These are phyloP conservation scores for Sceloporus undulatus DNA, from an alignment of 2,113 vertebrate species.

Conservation along the genomic window DNA sequence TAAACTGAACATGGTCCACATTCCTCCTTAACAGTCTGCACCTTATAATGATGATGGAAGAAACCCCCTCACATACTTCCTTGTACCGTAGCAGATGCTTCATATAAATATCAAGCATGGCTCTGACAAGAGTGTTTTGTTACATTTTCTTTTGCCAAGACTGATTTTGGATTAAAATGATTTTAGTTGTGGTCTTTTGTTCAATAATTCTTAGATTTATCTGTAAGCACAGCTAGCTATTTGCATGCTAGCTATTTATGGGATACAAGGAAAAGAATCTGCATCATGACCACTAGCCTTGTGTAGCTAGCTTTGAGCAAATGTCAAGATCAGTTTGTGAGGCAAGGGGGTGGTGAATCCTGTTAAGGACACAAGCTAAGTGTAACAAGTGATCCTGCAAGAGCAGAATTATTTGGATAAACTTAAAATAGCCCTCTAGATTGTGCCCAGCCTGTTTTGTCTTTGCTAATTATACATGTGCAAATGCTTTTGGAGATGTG, in stretches of 20 bases:
- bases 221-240: no score
- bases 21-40: not conserved
- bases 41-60: not conserved
- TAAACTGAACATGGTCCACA: not conserved
- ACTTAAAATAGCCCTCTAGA: not conserved
- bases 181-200: not conserved
- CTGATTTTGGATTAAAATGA: no score
- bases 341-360: not conserved
- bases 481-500: not conserved
- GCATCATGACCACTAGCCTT: not conserved
- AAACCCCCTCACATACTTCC: not conserved
- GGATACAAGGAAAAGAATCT: not conserved
- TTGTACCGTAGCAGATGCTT: not conserved
- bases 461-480: rapidly evolving
- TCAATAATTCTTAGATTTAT: no score
- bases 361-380: not conserved
- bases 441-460: not conserved
- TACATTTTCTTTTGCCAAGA: no score
- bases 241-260: not conserved
- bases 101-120: not conserved
- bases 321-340: not conserved
- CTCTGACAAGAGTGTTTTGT: no score
- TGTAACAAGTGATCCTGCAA: not conserved
- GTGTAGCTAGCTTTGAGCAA: not conserved
- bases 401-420: not conserved